A percentile compares a stretch with the other conserved stretches of the same genome.
Evolutionary conservation across 2,113 vertebrate genomes (phyloP).

Genomic region (Smithornis capensis): DNA sequence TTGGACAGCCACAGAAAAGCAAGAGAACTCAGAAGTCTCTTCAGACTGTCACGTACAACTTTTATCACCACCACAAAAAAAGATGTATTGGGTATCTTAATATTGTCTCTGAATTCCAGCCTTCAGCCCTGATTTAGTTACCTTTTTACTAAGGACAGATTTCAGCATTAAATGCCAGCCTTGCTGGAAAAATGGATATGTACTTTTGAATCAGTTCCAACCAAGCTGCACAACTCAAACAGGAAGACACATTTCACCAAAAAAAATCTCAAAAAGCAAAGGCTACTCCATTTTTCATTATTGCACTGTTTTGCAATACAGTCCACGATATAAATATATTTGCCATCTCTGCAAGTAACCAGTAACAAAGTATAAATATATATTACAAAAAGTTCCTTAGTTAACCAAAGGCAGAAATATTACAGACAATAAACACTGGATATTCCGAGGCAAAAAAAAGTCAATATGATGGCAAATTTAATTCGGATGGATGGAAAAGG

Average conservation of each 20-base stretch:
- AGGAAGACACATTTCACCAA: neutral
- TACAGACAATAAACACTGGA: neutral
- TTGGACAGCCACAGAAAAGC: neutral
- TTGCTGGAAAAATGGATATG: neutral
- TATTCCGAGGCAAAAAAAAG: neutral
- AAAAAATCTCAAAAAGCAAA: neutral
- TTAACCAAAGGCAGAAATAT: neutral
- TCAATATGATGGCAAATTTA: neutral
- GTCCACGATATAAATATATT: neutral
- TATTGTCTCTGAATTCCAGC: neutral
- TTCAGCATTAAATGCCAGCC: neutral
- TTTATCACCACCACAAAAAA: neutral
- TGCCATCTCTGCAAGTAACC: neutral
- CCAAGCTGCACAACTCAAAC: neutral
- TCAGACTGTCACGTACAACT: neutral
- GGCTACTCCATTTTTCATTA: neutral
- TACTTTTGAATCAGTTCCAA: neutral
- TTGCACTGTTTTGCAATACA: rapidly evolving
- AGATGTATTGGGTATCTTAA: neutral
- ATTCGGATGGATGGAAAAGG: neutral
- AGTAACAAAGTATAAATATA: neutral
- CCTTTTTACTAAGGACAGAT: neutral
- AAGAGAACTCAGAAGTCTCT: neutral
- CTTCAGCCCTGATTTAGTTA: neutral
- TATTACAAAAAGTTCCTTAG: neutral